A percentile compares a stretch with the other conserved stretches of the same genome.
Conservation (phyloP, 2,797 vertebrate species). For the Myripristis jacobus region DNA sequence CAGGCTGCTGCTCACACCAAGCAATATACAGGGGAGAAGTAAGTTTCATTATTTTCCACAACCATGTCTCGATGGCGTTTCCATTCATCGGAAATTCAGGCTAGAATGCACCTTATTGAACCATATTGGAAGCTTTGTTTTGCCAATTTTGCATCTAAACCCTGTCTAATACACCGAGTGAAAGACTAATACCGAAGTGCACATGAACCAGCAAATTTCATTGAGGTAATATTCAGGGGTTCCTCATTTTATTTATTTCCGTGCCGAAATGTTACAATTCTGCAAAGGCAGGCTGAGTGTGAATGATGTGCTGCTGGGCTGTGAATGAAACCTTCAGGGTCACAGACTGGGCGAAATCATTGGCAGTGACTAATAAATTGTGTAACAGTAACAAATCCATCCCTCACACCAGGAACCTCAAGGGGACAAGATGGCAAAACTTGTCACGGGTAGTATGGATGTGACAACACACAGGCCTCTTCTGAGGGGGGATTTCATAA, state of each 20-base stretch:
- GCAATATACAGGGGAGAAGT: slow-evolving; percentile 1
- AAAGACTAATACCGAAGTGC: too few relatives aligned
- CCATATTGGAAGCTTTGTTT: too few relatives aligned
- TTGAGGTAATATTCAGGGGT: background rate
- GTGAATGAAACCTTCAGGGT: slow-evolving; percentile 7
- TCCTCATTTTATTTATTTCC: background rate
- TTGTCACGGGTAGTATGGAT: too few relatives aligned
- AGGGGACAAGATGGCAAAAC: background rate
- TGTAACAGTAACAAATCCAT: slow-evolving; percentile 10
- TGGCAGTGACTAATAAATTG: slow-evolving; percentile 1
- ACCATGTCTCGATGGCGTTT: background rate
- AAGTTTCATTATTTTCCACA: slow-evolving; percentile 3
- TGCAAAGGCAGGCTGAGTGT: slow-evolving; percentile 8
- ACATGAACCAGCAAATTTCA: background rate
- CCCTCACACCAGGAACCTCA: background rate
- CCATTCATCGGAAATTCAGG: background rate
- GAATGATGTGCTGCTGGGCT: slow-evolving; percentile 13
- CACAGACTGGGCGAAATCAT: slow-evolving; percentile 18
- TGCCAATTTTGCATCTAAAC: too few relatives aligned
- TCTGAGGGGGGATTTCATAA: too few relatives aligned
- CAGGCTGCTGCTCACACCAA: background rate
- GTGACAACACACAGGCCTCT: background rate
- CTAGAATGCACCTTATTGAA: too few relatives aligned
- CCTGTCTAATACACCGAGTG: too few relatives aligned
- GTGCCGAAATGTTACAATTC: background rate